Base-by-base conservation (phyloP, 2,797 vertebrate genomes). In the Crenichthys baileyi region DNA sequence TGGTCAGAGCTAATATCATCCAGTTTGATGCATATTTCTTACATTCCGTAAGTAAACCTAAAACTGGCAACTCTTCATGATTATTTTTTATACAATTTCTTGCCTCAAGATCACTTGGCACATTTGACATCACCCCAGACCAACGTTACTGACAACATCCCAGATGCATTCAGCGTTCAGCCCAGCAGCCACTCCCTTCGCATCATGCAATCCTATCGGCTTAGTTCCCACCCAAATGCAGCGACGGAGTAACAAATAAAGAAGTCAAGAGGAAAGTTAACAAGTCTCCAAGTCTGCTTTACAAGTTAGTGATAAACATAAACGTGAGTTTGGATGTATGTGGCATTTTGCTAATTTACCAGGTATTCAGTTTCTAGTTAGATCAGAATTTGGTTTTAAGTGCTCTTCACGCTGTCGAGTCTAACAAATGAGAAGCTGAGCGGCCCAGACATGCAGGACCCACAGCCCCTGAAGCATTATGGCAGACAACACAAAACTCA, bases 381-480 rank as follows among this genome's bases (percentile, higher is more conserved):
- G 79, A 79, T 85, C 90, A 90, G 91, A 87, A 88, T 89, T 84
- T 90, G 81, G 81, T 73, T 84, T 89, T 87, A 63, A 65, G 74
- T 75, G 83, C 79, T 80, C 68, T 79, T 91, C 83, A 88, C 83
- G 75, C 85, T 90, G 84, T 90, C 82, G 83, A 83, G 88, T 91
- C 90, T 91, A 60, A 78, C 80, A 26, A 79, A 68, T 55, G 83
- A 83, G 84, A 84, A n/a, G 73, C 81, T 84, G 90, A 91, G 90
- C 74, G 9, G 94, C 90, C 92, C 93, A 93, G 93, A 93, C 93
- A 88, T 90, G 94, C 90, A 89, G 81, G 79, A 67, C 91, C 85
- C 87, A 80, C 81, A 88, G 89, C 79, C 91, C 94, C 91, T 92
- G 65, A 87, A 93, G 92, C 93, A 31, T 68, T 85, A 79, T 75